Conservation (phyloP, 2,797 vertebrate genomes). For the Pangasius mekongensis region DNA sequence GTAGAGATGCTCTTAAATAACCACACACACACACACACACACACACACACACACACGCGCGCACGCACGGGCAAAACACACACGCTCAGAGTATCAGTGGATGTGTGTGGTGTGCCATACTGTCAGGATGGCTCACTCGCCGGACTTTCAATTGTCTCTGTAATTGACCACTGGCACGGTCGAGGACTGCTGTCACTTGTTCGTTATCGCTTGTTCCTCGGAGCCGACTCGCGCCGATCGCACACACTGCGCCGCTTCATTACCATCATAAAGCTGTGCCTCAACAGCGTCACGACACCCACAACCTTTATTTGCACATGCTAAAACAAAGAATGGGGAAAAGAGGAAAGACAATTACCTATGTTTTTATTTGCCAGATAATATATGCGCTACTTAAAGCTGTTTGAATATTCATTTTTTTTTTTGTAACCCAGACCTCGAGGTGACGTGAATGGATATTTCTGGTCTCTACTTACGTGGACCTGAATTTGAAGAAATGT, state of each 20-base stretch:
- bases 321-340: conserved; percentile 57
- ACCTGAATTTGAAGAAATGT: background rate
- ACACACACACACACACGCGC: conserved; percentile 63
- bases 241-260: conserved; percentile 63
- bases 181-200: conserved; percentile 71
- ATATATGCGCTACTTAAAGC: conserved; percentile 66
- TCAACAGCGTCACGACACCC: conserved; percentile 74
- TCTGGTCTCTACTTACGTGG: too few relatives aligned
- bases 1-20: background rate
- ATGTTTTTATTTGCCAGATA: conserved; percentile 77
- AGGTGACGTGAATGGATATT: conserved; percentile 39
- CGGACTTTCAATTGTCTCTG: conserved; percentile 79
- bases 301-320: conserved; percentile 82
- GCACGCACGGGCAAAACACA: background rate
- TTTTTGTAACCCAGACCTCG: background rate
- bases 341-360: conserved; percentile 64
- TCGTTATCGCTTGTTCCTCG: conserved; percentile 69
- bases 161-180: conserved; percentile 76
- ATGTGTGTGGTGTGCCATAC: conserved; percentile 75
- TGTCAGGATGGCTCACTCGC: conserved; percentile 80
- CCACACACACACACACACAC: conserved; percentile 69
- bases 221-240: background rate
- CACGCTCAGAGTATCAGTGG: conserved; percentile 69
- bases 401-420: conserved; percentile 66
- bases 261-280: conserved; percentile 82